These are phyloP conservation scores for Colossoma macropomum DNA, from an alignment of 2,113 vertebrate genomes.

Conservation along the genomic window DNA sequence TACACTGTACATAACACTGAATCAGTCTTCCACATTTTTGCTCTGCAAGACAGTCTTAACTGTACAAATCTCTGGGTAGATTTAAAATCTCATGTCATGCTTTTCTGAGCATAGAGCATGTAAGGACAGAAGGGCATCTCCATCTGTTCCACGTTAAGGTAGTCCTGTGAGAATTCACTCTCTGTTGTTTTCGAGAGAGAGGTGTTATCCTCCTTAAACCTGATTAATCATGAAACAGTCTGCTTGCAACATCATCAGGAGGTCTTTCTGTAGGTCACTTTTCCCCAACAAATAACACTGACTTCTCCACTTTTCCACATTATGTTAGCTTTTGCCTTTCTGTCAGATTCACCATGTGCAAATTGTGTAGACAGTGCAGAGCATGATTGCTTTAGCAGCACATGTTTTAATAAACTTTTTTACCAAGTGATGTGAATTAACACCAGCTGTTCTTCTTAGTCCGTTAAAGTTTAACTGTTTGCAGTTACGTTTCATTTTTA, in stretches of 20 bases:
- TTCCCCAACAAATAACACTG: background rate
- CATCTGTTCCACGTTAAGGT: slow-evolving; percentile 54
- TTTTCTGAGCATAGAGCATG: slow-evolving; percentile 39
- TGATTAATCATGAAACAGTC: slow-evolving; percentile 48
- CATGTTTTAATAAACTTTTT: background rate
- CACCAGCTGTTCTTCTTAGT: slow-evolving; percentile 19
- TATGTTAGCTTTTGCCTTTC: background rate
- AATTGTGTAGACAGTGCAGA: background rate
- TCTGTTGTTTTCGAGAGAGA: slow-evolving; percentile 55
- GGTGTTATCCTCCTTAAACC: slow-evolving; percentile 50
- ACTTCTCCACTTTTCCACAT: background rate
- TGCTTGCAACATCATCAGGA: slow-evolving; percentile 47
- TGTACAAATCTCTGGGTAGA: slow-evolving; percentile 9
- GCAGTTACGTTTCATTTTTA: background rate
- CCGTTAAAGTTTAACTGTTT: slow-evolving; percentile 1
- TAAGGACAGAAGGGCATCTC: slow-evolving; percentile 51
- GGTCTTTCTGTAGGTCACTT: background rate
- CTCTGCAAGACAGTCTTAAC: background rate
- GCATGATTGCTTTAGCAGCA: background rate
- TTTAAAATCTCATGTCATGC: slow-evolving; percentile 18
- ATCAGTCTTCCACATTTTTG: slow-evolving; percentile 1
- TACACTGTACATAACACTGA: background rate
- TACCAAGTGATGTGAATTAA: slow-evolving; percentile 19
- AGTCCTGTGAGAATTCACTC: slow-evolving; percentile 41
- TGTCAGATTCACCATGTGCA: background rate